Conservation (phyloP, 2,797 vertebrate species). For the Denticeps clupeoides region DNA sequence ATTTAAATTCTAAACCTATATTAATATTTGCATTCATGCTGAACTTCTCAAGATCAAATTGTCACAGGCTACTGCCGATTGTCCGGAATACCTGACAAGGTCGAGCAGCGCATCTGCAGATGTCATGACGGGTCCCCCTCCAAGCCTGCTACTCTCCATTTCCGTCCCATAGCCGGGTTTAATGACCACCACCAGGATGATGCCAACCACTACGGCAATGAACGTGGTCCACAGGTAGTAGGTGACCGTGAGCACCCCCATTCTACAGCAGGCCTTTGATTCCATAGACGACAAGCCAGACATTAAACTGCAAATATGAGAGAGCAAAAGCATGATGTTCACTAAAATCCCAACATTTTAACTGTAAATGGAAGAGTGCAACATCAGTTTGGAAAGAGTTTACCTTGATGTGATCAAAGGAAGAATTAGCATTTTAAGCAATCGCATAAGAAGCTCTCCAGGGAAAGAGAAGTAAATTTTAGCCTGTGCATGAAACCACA, state of each 20-base stretch:
- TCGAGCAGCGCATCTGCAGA: conserved; percentile 77
- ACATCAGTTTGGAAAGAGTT: conserved; percentile 2
- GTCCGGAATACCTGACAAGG: conserved; percentile 81
- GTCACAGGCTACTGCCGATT: too few species aligned
- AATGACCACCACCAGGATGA: conserved; percentile 69
- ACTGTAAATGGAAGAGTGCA: too few species aligned
- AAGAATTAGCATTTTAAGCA: conserved; percentile 84
- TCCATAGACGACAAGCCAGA: conserved; percentile 82
- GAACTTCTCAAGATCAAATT: too few species aligned
- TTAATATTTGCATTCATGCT: too few species aligned
- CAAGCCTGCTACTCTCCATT: conserved; percentile 57
- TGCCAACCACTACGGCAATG: conserved; percentile 74
- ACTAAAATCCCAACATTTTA: too few species aligned
- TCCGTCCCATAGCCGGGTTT: conserved; percentile 72
- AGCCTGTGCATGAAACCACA: conserved; percentile 56
- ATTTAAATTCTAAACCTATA: too few species aligned
- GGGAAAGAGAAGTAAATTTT: conserved; percentile 83
- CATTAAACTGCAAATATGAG: conserved; percentile 68
- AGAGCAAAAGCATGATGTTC: too few species aligned
- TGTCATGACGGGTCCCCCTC: conserved; percentile 67
- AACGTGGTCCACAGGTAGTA: conserved; percentile 90
- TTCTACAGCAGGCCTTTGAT: conserved; percentile 71
- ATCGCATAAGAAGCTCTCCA: conserved; percentile 80
- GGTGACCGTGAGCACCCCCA: conserved; percentile 78
- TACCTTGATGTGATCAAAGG: conserved; percentile 83